Conservation (phyloP, 2,888 invertebrate species). For the Marronus borbonicus region DNA sequence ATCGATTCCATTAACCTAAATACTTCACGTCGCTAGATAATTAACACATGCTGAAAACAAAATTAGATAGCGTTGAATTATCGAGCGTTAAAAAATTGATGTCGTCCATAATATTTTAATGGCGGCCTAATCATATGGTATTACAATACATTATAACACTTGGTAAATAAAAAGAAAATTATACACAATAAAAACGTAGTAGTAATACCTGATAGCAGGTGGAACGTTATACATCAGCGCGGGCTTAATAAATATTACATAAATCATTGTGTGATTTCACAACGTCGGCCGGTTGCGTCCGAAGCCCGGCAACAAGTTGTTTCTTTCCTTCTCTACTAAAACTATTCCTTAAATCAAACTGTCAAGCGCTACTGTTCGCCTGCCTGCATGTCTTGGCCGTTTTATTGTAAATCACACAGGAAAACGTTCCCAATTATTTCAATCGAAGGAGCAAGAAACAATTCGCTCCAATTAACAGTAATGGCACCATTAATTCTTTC, state of each 20-base stretch:
- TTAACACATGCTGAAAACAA: conserved; percentile 26
- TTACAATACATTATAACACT: not conserved
- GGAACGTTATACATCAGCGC: not conserved
- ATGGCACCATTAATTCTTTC: conserved; percentile 44
- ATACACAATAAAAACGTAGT: not conserved
- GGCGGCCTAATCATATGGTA: not conserved
- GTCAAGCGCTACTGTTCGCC: conserved; percentile 16
- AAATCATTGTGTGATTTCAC: conserved; percentile 17
- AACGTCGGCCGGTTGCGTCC: not conserved
- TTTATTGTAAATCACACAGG: conserved; percentile 33
- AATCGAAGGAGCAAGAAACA: conserved; percentile 39
- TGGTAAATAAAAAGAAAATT: not conserved
- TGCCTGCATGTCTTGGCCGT: not conserved
- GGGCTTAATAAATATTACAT: conserved; percentile 24
- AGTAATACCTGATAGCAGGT: conserved; percentile 5
- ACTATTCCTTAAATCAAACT: conserved; percentile 38
- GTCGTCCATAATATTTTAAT: too few relatives aligned
- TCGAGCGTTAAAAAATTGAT: too few relatives aligned
- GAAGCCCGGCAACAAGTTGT: conserved; percentile 15
- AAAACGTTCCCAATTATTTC: conserved; percentile 41
- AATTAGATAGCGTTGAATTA: conserved; percentile 10
- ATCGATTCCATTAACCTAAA: conserved; percentile 33
- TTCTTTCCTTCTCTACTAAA: not conserved
- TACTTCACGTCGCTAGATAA: conserved; percentile 10
- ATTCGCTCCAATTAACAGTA: conserved; percentile 42